These are phyloP conservation scores for Dissostichus mawsoni DNA, from an alignment of 2,113 vertebrate species.

Conservation along the genomic window DNA sequence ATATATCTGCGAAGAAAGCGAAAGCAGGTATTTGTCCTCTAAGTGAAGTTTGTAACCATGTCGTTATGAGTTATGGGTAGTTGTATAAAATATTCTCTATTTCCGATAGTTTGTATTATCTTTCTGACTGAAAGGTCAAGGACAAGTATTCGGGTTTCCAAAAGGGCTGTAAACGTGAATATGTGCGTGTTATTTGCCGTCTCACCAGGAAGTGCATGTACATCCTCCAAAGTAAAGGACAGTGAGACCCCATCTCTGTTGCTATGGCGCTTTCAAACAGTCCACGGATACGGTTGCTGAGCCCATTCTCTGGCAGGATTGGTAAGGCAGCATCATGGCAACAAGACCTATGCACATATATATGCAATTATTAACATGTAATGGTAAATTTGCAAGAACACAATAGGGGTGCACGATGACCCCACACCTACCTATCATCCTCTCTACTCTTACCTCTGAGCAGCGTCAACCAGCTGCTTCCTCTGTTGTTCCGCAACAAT, in stretches of 20 bases:
- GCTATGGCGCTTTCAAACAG: slow-evolving; percentile 90
- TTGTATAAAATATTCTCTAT: background rate
- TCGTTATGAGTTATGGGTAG: background rate
- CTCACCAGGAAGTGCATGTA: slow-evolving; percentile 94
- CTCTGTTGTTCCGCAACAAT: slow-evolving; percentile 91
- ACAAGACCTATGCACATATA: slow-evolving; percentile 79
- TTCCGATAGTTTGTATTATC: background rate
- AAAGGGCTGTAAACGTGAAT: background rate
- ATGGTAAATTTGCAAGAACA: background rate
- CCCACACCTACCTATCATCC: background rate
- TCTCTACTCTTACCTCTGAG: slow-evolving; percentile 87
- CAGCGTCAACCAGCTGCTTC: slow-evolving; percentile 88
- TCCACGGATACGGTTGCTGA: slow-evolving; percentile 90
- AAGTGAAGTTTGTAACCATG: background rate
- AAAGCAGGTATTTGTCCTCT: background rate
- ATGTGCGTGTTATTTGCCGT: slow-evolving; percentile 2
- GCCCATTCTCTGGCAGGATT: slow-evolving; percentile 91
- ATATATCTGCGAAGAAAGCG: background rate
- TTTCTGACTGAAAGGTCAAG: background rate
- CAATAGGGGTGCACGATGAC: background rate
- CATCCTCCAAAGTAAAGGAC: slow-evolving; percentile 95
- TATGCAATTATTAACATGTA: background rate
- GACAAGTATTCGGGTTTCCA: background rate
- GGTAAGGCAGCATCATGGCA: slow-evolving; percentile 80
- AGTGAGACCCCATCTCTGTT: slow-evolving; percentile 86